A percentile compares a stretch with the other conserved stretches of the same genome.
These are phyloP conservation scores for Meghimatium bilineatum DNA, from an alignment of 2,888 invertebrate species.

Conservation along the genomic window DNA sequence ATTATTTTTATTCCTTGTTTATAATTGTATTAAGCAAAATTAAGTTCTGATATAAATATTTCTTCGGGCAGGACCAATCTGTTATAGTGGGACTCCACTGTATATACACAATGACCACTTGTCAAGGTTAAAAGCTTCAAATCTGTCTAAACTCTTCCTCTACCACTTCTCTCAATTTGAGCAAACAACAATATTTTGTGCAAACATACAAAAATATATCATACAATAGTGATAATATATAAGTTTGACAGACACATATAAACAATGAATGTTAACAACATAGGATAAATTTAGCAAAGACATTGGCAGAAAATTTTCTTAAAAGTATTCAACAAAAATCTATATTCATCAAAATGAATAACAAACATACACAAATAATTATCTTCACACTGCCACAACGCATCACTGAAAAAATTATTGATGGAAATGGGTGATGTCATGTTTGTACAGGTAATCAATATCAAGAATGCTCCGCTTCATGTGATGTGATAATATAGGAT, in stretches of 20 bases:
- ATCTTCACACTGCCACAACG: not conserved
- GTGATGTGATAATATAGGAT: not conserved
- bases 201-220: not conserved
- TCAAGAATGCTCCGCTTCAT: not conserved
- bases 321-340: not conserved
- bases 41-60: too few relatives aligned
- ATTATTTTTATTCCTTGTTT: too few relatives aligned
- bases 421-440: not conserved
- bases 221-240: not conserved
- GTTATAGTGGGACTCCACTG: too few relatives aligned
- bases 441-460: not conserved
- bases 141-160: not conserved
- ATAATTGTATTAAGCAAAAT: too few relatives aligned
- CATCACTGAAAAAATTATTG: not conserved
- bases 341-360: not conserved
- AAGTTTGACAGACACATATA: not conserved
- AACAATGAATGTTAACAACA: not conserved
- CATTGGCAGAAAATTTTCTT: not conserved
- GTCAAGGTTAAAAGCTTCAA: not conserved
- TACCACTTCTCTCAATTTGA: not conserved
- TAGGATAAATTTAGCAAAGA: too few relatives aligned
- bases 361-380: not conserved
- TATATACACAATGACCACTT: not conserved
- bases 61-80: too few relatives aligned
- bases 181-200: slow-evolving; percentile 1